Conservation (phyloP, 2,113 vertebrate genomes). For the Gobio gobio region DNA sequence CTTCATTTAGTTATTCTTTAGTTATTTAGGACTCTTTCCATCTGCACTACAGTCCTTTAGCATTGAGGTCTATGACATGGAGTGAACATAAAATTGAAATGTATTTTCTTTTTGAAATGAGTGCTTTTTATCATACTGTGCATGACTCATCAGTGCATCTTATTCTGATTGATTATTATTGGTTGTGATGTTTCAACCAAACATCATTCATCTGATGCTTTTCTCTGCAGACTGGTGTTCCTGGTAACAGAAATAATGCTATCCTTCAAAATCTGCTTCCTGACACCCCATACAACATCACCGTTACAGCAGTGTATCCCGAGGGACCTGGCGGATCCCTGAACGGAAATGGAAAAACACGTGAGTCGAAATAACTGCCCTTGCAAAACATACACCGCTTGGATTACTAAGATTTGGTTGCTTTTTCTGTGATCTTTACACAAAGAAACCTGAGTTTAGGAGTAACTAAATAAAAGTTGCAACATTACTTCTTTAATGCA, state of each 20-base stretch:
- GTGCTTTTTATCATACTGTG: neutral
- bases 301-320: conserved; percentile 87
- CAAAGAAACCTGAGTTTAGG: neutral
- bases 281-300: conserved; percentile 94
- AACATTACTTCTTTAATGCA: neutral
- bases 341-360: conserved; percentile 88
- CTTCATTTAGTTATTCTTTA: neutral
- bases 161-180: neutral
- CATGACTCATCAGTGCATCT: neutral
- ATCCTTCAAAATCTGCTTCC: conserved; percentile 84
- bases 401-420: neutral
- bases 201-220: neutral
- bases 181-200: neutral
- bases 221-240: conserved; percentile 83
- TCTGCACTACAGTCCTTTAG: neutral
- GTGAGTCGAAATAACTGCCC: conserved; percentile 66
- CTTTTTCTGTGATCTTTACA: neutral
- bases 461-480: neutral
- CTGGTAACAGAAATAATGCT: conserved; percentile 93
- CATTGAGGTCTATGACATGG: neutral
- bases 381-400: neutral
- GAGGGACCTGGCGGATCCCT: conserved; percentile 89
- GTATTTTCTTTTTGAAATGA: neutral
- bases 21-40: neutral
- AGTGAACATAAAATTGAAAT: neutral